Base-by-base conservation (phyloP, 1,140 invertebrate species). In the Sesamia nonagrioides region DNA sequence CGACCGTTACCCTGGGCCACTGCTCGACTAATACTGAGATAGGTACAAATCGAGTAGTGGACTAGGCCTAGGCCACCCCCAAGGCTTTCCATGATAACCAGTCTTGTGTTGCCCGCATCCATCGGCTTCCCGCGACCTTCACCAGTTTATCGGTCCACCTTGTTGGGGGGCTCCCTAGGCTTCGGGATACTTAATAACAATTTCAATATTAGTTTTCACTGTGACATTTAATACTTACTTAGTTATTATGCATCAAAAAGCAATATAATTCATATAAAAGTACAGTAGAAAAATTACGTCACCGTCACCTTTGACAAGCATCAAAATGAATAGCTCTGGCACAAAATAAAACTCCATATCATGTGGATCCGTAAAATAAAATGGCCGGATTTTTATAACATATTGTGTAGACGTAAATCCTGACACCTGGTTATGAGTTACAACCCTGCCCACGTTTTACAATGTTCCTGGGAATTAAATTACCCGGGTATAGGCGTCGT, bases 401-500 rank as follows among this genome's bases (percentile, higher is more conserved):
- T 91, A 92, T 92, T 90, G 88, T 91, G 81, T 80, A 85, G 82
- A 83, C 86, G 84, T 91, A 92, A 91, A 90, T 88, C 87, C 84
- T 71, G 61, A 74, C 88, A 90, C 90, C 90, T 92, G 89, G 88
- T 88, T 90, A 88, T 89, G 90, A 92, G 85, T 86, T 87, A 91
- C 79, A 83, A 71, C 66, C 79, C 60, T 76, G 84, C 79, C 81
- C 79, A 58, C 82, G 72, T 72, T 82, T 80, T 71, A 86, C 83
- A 83, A 82, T 86, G 84, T 86, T 77, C 84, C 81, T 61, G 79
- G 68, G 85, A 88, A 90, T 89, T 88, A 89, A 91, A 91, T 89
- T 86, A 89, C 83, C 71, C 40, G 52, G 35, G 17, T 6, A 60
- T 42, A 73, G 52, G 71, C 54, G 21, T 33, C 37, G 18, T 18